phyloP scores from a whole-genome alignment of 2,888 invertebrate genomes.

The Ophioninae sp. region DNA sequence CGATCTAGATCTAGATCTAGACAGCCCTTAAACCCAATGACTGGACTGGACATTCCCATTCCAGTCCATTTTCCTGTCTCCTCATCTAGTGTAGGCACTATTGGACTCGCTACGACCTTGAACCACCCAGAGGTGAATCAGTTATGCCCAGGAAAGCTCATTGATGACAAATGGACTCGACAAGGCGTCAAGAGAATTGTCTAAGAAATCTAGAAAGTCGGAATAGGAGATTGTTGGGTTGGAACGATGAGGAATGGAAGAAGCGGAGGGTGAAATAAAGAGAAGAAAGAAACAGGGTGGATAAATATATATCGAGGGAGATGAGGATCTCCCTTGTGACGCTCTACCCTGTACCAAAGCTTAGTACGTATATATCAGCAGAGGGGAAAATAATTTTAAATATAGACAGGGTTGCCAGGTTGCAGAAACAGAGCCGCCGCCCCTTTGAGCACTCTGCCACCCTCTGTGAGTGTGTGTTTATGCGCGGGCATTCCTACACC shows the following conservation, averaged over 20 bases:
- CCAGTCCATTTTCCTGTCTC: no score
- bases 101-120: background rate
- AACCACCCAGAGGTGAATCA: background rate
- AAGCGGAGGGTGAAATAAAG: background rate
- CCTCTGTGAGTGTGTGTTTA: constrained; percentile 17
- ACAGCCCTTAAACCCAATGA: no score
- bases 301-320: constrained; percentile 38
- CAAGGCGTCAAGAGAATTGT: background rate
- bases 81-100: no score
- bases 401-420: constrained; percentile 81
- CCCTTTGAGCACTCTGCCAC: constrained; percentile 76
- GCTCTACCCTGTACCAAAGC: constrained; percentile 28
- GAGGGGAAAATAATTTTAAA: constrained; percentile 77
- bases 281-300: constrained; percentile 30
- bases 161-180: background rate
- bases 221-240: background rate
- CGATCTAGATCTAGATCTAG: no score
- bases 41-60: no score
- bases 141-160: background rate
- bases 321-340: constrained; percentile 28
- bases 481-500: constrained; percentile 26
- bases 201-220: background rate
- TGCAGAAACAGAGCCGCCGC: constrained; percentile 80
- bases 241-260: constrained; percentile 2
- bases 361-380: constrained; percentile 62